A percentile compares a stretch with the other conserved stretches of the same genome.
Evolutionary conservation across 1,140 invertebrate genomes (phyloP).

Genomic region (Hesperophylax magnus): DNA sequence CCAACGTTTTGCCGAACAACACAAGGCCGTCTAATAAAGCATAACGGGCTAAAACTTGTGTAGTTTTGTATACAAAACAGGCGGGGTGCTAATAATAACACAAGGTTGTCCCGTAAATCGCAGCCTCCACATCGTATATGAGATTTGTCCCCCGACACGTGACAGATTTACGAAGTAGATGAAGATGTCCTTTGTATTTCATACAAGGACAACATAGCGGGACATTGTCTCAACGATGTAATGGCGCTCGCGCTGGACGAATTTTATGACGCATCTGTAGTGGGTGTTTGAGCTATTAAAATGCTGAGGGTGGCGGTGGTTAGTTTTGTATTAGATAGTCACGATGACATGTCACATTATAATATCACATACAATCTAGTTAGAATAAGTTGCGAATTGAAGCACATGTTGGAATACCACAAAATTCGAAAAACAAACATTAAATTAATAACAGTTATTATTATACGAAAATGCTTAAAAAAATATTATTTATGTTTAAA

Average conservation of each 20-base stretch:
- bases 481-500: too few relatives aligned
- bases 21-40: conserved; percentile 3
- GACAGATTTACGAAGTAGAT: conserved; percentile 54
- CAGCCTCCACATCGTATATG: conserved; percentile 38
- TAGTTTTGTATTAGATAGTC: too few relatives aligned
- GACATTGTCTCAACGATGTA: conserved; percentile 26
- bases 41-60: not conserved
- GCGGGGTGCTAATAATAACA: not conserved
- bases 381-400: too few relatives aligned
- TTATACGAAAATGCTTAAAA: too few relatives aligned
- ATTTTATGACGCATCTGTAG: conserved; percentile 16
- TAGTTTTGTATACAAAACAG: conserved; percentile 21
- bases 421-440: too few relatives aligned
- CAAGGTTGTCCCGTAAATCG: not conserved
- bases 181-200: conserved; percentile 29
- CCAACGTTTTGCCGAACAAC: too few relatives aligned
- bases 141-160: conserved; percentile 48
- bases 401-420: too few relatives aligned
- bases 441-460: too few relatives aligned
- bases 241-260: conserved; percentile 8
- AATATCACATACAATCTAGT: too few relatives aligned
- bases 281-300: too few relatives aligned
- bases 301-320: too few relatives aligned
- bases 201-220: not conserved
- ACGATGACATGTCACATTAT: too few relatives aligned